phyloP scores from a whole-genome alignment of 2,888 invertebrate species.

The Hecatera dysodea region DNA sequence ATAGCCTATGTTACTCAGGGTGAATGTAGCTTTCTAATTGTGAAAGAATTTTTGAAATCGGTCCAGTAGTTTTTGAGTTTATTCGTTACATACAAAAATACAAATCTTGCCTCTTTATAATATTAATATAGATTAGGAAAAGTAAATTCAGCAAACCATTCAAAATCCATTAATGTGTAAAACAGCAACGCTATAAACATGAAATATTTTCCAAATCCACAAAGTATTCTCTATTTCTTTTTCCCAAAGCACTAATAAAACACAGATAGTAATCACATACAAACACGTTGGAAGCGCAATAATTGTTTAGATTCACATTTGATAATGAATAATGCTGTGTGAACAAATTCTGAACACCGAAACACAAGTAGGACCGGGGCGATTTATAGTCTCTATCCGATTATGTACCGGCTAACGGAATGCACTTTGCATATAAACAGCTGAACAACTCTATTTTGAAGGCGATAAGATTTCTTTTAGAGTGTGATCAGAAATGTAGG shows the following conservation, averaged over 20 bases:
- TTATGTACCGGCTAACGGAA: slow-evolving; percentile 72
- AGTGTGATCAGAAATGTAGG: slow-evolving; percentile 53
- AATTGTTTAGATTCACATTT: slow-evolving; percentile 74
- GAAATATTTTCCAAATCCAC: slow-evolving; percentile 24
- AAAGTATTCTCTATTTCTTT: slow-evolving; percentile 13
- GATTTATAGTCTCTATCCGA: slow-evolving; percentile 80
- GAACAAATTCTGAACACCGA: slow-evolving; percentile 77
- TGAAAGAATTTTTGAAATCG: too few species aligned
- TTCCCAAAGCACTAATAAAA: slow-evolving; percentile 58
- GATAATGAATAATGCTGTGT: slow-evolving; percentile 79
- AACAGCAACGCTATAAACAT: slow-evolving; percentile 19
- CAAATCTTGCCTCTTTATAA: too few species aligned
- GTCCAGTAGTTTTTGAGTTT: too few species aligned
- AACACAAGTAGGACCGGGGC: slow-evolving; percentile 71
- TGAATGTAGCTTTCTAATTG: too few species aligned
- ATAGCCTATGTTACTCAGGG: too few species aligned
- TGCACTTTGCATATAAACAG: slow-evolving; percentile 74
- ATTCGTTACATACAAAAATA: too few species aligned
- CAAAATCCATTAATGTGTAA: slow-evolving; percentile 6
- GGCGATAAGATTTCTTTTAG: slow-evolving; percentile 32
- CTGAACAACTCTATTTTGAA: slow-evolving; percentile 23
- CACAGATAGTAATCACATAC: slow-evolving; percentile 54
- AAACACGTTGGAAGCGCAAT: slow-evolving; percentile 65
- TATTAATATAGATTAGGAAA: neutral
- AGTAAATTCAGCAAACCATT: slow-evolving; percentile 3